phyloP scores from a whole-genome alignment of 2,113 vertebrate genomes.

The Pteropus alecto region DNA sequence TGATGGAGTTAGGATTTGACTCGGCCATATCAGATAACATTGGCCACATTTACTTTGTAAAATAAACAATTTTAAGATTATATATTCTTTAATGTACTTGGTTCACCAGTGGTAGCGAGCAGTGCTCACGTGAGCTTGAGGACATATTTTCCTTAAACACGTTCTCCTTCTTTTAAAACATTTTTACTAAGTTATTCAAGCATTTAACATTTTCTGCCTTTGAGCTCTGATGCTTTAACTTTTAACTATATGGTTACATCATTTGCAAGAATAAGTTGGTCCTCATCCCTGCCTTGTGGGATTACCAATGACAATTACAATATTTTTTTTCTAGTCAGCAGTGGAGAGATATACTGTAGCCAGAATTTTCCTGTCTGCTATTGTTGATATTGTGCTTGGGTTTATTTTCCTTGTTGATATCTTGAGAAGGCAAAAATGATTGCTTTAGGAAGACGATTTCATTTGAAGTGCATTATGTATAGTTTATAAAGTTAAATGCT shows the following conservation, averaged over 20 bases:
- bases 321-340: neutral
- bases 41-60: slow-evolving; percentile 10
- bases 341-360: neutral
- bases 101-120: neutral
- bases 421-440: neutral
- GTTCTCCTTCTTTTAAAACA: neutral
- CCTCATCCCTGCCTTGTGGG: neutral
- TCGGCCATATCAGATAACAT: neutral
- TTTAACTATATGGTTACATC: slow-evolving; percentile 24
- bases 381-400: neutral
- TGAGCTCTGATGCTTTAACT: neutral
- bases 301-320: slow-evolving; percentile 18
- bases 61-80: neutral
- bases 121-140: neutral
- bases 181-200: neutral
- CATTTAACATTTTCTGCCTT: slow-evolving; percentile 23
- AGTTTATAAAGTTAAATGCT: neutral
- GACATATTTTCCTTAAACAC: neutral
- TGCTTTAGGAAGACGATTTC: neutral
- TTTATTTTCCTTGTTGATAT: slow-evolving; percentile 31
- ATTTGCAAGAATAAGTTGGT: slow-evolving; percentile 40
- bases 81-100: neutral
- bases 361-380: slow-evolving; percentile 25
- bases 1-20: neutral
- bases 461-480: neutral